Conservation (phyloP, 2,113 vertebrate genomes). For the Cacatua alba region DNA sequence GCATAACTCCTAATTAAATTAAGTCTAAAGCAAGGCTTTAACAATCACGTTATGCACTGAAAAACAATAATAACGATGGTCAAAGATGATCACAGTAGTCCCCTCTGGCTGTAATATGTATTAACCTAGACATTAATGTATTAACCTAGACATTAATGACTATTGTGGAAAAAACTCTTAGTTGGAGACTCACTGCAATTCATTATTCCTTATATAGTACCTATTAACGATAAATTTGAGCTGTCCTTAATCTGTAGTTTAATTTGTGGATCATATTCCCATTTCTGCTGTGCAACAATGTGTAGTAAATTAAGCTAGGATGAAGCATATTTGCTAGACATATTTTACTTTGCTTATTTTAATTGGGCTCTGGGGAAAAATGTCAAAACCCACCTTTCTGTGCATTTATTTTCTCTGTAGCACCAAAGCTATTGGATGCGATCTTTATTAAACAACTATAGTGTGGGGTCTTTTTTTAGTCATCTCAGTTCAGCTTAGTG, state of each 20-base stretch:
- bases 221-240: not conserved
- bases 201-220: conserved; percentile 1
- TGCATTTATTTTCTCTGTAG: not conserved
- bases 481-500: not conserved
- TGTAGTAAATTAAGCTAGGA: not conserved
- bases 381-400: not conserved
- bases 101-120: conserved; percentile 22
- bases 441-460: not conserved
- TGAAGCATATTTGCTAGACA: not conserved
- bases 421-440: not conserved
- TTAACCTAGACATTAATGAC: conserved; percentile 25
- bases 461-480: not conserved
- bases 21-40: conserved; percentile 26
- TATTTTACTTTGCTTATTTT: conserved; percentile 10
- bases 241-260: not conserved
- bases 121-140: conserved; percentile 6
- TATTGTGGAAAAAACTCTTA: conserved; percentile 18
- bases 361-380: not conserved
- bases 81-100: not conserved
- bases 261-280: conserved; percentile 21
- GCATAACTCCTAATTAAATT: conserved; percentile 56
- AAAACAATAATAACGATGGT: conserved; percentile 28
- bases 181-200: not conserved
- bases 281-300: not conserved
- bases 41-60: conserved; percentile 50